Evolutionary conservation across 1,140 invertebrate genomes (phyloP).

Genomic region (Drosophila leontia): DNA sequence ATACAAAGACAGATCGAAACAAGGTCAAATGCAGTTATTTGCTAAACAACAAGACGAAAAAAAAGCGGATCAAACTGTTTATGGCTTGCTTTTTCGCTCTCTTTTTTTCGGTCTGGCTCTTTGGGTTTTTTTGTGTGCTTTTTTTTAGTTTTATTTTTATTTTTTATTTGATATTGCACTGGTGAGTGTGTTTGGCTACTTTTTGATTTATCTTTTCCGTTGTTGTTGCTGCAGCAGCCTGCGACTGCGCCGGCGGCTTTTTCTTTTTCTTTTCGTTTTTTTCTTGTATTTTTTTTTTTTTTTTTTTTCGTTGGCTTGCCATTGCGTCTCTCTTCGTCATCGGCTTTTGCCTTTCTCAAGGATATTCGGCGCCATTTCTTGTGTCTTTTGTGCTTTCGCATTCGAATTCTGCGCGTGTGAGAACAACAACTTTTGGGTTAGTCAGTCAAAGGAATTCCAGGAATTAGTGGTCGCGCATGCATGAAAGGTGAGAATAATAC

Average conservation of each 20-base stretch:
- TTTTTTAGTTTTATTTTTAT: slow-evolving; percentile 22
- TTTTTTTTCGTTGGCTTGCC: not conserved
- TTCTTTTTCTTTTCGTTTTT: slow-evolving; percentile 35
- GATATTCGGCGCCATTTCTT: slow-evolving; percentile 74
- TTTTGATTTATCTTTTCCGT: slow-evolving; percentile 84
- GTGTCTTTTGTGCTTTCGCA: slow-evolving; percentile 21
- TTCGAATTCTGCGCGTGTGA: slow-evolving; percentile 66
- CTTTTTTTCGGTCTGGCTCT: slow-evolving; percentile 46
- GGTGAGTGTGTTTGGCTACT: slow-evolving; percentile 67
- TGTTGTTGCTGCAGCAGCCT: slow-evolving; percentile 54
- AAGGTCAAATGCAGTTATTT: slow-evolving; percentile 85
- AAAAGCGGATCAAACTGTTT: slow-evolving; percentile 58
- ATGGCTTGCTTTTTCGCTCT: slow-evolving; percentile 40
- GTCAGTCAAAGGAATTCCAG: slow-evolving; percentile 82
- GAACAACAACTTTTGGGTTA: slow-evolving; percentile 71
- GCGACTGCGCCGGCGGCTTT: slow-evolving; percentile 58
- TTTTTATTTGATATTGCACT: slow-evolving; percentile 20
- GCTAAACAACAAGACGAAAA: slow-evolving; percentile 45
- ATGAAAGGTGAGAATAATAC: slow-evolving; percentile 72
- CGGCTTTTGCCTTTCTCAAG: slow-evolving; percentile 75
- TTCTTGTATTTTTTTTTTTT: not conserved
- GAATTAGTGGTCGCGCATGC: slow-evolving; percentile 65
- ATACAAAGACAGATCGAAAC: slow-evolving; percentile 68
- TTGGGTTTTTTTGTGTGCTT: slow-evolving; percentile 6
- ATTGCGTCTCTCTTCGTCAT: slow-evolving; percentile 49